Evolutionary conservation across 2,888 invertebrate genomes (phyloP), one percentile per base, ranked within the genome.

Genomic region (Macaria liturata): DNA sequence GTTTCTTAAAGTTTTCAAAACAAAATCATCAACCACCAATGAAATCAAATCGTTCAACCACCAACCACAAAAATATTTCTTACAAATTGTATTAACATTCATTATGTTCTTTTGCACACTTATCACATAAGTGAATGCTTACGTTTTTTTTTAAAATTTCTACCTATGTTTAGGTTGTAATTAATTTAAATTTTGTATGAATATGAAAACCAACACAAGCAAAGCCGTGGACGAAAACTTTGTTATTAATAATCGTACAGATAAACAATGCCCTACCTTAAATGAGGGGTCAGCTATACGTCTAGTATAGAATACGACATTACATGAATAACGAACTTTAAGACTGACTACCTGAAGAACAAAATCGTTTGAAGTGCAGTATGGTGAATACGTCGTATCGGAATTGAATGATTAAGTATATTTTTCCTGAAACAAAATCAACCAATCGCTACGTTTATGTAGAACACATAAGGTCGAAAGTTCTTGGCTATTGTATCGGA

Each of bases 181-280:
- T 20, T 20, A 1, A 20, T 20, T 20, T 20, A 20, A 20, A 20
- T 20, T 20, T 20, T 20, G 20, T 20, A 20, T 20, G 20, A 20
- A 20, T 20, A 20, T 20, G 20, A 20, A 20, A 20, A 20, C 20
- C 20, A 20, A 20, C 20, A 20, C 20, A 20, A 20, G 20, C 20
- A 20, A 20, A 20, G 20, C 20, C 20, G 20, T 20, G 20, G 20
- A 20, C 20, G 2, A 20, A 20, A 20, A 20, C 20, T 20, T 20
- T 20, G 20, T 20, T 20, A 20, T 20, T 20, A 20, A 20, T 86
- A 86, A 77, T 70, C 78, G 76, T 87, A 89, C 89, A 88, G 88
- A 91, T 90, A 91, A 91, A 90, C 91, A 89, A 91, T 89, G 88
- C 85, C 84, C 87, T 84, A 86, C 81, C 89, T 91, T 88, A 88